A percentile compares a stretch with the other conserved stretches of the same genome.
Conservation (phyloP, 2,797 vertebrate genomes). For the Phalloptychus januarius region DNA sequence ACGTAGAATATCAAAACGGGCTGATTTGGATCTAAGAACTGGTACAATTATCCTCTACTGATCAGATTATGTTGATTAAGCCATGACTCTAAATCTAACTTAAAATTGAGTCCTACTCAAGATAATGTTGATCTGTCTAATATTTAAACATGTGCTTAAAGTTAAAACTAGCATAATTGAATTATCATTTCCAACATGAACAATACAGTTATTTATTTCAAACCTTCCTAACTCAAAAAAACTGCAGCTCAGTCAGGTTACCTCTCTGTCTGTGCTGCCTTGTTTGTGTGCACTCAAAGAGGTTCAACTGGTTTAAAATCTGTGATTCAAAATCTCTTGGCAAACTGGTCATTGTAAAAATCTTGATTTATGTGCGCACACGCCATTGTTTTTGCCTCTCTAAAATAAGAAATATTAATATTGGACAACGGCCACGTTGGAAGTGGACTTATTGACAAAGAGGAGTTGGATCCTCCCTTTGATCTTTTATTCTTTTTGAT, state of each 20-base stretch:
- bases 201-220: no score
- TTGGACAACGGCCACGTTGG: not conserved
- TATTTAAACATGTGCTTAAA: no score
- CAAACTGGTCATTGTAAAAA: not conserved
- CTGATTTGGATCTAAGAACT: no score
- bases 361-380: not conserved
- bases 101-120: no score
- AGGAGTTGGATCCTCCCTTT: not conserved
- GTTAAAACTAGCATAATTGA: no score
- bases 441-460: not conserved
- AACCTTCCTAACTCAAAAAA: not conserved
- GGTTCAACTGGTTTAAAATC: not conserved
- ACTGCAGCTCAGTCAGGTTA: not conserved
- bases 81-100: no score
- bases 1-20: no score
- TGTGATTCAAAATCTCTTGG: not conserved
- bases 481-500: slow-evolving; percentile 3
- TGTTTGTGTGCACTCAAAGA: not conserved
- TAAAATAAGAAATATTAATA: not conserved
- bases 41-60: no score
- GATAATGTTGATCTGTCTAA: no score
- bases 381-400: not conserved
- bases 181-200: no score
- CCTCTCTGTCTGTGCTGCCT: not conserved
- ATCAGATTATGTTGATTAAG: no score